A percentile compares a stretch with the other conserved stretches of the same genome.
Evolutionary conservation across 2,797 vertebrate genomes (phyloP).

Genomic region (Vespertilio murinus): DNA sequence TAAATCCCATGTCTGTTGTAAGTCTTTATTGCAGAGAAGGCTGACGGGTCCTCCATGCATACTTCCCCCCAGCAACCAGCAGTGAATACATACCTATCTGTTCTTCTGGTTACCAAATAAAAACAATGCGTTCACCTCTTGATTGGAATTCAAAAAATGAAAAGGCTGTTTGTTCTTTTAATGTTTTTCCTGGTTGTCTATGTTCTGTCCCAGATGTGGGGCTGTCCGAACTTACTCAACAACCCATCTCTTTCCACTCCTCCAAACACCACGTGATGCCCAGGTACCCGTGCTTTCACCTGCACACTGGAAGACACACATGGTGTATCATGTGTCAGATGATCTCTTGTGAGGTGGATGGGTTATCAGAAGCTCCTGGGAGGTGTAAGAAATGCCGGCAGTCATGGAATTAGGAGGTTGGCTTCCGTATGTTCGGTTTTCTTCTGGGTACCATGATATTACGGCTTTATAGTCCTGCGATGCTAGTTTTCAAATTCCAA

Average conservation of each 20-base stretch:
- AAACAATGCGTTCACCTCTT: conserved; percentile 72
- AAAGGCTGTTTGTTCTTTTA: background rate
- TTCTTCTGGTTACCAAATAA: conserved; percentile 81
- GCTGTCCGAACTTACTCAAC: background rate
- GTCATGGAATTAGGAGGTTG: background rate
- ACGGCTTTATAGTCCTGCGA: background rate
- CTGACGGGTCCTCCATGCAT: conserved; percentile 72
- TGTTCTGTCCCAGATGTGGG: background rate
- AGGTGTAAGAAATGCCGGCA: background rate
- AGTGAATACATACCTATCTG: conserved; percentile 78
- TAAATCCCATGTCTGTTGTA: conserved; percentile 73
- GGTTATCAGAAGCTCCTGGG: background rate
- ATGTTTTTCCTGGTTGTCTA: background rate
- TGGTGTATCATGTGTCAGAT: background rate
- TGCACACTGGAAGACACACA: background rate
- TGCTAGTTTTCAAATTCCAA: background rate
- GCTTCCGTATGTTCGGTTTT: background rate
- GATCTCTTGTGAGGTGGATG: background rate
- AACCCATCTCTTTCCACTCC: background rate
- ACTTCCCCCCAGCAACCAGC: conserved; percentile 61
- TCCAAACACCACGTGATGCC: background rate
- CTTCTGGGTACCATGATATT: background rate
- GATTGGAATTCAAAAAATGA: conserved; percentile 65
- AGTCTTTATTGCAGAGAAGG: conserved; percentile 71
- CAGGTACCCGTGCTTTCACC: background rate